Evolutionary conservation across 1,140 invertebrate genomes (phyloP).

Genomic region (Trichoplusia ni): DNA sequence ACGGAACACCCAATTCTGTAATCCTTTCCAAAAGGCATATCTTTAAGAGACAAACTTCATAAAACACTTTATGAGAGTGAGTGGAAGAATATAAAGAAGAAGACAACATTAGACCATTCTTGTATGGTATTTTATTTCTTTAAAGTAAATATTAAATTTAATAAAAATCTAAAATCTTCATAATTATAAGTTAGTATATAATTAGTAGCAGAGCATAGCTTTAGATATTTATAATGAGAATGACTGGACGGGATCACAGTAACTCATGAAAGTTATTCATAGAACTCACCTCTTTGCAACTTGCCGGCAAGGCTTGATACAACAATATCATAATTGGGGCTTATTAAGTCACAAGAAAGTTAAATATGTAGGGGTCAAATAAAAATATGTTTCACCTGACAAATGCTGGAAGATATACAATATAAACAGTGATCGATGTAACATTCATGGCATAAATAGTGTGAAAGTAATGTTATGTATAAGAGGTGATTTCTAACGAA

Average conservation of each 20-base stretch:
- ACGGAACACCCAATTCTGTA: background rate
- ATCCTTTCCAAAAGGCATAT: conserved; percentile 39
- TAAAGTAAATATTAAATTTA: no score
- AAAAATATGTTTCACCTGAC: conserved; percentile 66
- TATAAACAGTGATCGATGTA: conserved; percentile 63
- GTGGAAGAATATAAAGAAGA: background rate
- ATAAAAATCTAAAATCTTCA: no score
- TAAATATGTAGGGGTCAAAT: conserved; percentile 32
- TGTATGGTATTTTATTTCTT: conserved; percentile 13
- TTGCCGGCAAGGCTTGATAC: conserved; percentile 43
- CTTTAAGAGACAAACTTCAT: background rate
- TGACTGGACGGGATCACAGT: conserved; percentile 20
- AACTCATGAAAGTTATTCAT: conserved; percentile 36
- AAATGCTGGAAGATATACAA: conserved; percentile 73
- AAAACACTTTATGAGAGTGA: background rate
- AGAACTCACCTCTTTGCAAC: conserved; percentile 74
- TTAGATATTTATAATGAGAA: conserved; percentile 28
- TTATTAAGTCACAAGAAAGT: conserved; percentile 37
- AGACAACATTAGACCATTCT: background rate
- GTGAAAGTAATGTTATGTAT: conserved; percentile 62
- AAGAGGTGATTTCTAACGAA: conserved; percentile 71
- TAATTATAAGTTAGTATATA: conserved; percentile 24
- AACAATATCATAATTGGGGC: conserved; percentile 27
- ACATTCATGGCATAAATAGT: conserved; percentile 64
- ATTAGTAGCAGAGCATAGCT: conserved; percentile 24